These are phyloP conservation scores for Latrodectus hesperus DNA, from an alignment of 2,888 invertebrate species.

Conservation along the genomic window DNA sequence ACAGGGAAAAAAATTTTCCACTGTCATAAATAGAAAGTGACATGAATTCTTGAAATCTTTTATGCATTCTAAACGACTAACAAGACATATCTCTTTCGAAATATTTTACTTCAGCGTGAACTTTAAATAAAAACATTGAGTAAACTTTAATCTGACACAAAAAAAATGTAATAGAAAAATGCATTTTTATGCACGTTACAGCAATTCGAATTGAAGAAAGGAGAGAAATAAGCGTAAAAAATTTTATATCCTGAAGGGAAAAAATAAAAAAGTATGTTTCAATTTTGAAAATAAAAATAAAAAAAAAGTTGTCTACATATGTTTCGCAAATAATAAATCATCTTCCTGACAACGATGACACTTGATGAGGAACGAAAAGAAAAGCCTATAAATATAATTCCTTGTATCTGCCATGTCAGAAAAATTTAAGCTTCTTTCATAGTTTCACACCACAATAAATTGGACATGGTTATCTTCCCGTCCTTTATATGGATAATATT, in stretches of 20 bases:
- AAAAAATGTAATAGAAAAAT: background rate
- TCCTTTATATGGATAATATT: constrained; percentile 7
- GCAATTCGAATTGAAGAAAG: background rate
- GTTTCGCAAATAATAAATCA: constrained; percentile 40
- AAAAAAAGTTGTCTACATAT: constrained; percentile 27
- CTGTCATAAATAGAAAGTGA: too few species aligned
- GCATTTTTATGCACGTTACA: background rate
- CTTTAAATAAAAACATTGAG: too few species aligned
- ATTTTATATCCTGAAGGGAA: background rate
- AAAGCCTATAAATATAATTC: background rate
- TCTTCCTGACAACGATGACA: constrained; percentile 21
- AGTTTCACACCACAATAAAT: constrained; percentile 30
- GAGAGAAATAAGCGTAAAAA: background rate
- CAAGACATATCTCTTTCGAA: too few species aligned
- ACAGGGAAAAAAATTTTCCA: too few species aligned
- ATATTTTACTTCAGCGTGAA: too few species aligned
- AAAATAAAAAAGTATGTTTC: background rate
- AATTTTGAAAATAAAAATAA: constrained; percentile 10
- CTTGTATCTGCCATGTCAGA: constrained; percentile 4
- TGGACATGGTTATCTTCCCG: constrained; percentile 15
- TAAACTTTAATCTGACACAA: too few species aligned
- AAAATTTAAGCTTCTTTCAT: constrained; percentile 25
- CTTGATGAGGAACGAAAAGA: constrained; percentile 19
- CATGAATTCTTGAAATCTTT: too few species aligned
- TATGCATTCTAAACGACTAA: too few species aligned